Percentiles rank a stretch among this genome's conserved stretches.
These are phyloP conservation scores for Lithophane ornitopus DNA, from an alignment of 2,888 invertebrate genomes.

Conservation along the genomic window DNA sequence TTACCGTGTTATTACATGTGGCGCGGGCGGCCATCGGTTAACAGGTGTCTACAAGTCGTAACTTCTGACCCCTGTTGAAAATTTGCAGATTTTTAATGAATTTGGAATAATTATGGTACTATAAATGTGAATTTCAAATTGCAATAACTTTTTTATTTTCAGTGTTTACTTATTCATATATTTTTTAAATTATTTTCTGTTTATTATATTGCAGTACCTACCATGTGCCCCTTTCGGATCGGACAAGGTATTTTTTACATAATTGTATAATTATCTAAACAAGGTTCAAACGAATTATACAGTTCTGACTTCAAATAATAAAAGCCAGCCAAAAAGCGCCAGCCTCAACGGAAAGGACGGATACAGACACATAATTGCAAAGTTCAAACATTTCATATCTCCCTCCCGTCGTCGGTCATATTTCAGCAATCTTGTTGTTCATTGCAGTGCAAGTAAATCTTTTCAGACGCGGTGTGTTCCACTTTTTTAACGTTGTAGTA, in stretches of 20 bases:
- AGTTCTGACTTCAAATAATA: constrained; percentile 2
- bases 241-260: neutral
- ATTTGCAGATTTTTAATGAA: no score
- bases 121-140: no score
- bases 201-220: no score
- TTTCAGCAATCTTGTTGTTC: constrained; percentile 57
- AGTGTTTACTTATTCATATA: no score
- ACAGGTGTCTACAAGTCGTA: no score
- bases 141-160: no score
- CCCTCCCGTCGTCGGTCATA: constrained; percentile 55
- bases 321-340: constrained; percentile 36
- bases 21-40: no score
- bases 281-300: neutral
- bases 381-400: constrained; percentile 56
- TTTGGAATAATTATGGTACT: no score
- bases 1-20: no score
- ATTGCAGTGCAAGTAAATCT: constrained; percentile 62
- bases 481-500: constrained; percentile 67
- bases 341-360: constrained; percentile 26
- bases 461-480: constrained; percentile 55
- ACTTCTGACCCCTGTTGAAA: no score
- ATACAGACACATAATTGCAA: constrained; percentile 44
- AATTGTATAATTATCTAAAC: neutral
- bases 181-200: no score
- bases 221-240: no score